A percentile compares a stretch with the other conserved stretches of the same genome.
phyloP scores from a whole-genome alignment of 1,140 invertebrate genomes.

The Charaxes varanes region DNA sequence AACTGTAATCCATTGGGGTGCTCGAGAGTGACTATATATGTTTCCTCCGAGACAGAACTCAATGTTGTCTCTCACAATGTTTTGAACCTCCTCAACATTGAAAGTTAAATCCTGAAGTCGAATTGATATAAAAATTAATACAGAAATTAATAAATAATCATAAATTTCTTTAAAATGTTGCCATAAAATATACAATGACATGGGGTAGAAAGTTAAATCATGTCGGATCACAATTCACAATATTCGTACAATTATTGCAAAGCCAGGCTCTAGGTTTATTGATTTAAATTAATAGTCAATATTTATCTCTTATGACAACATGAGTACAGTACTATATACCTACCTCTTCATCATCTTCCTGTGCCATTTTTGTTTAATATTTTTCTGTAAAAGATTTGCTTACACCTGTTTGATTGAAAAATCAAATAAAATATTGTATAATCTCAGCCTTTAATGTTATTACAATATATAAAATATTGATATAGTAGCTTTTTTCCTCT shows the following conservation, averaged over 20 bases:
- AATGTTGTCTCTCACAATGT: constrained; percentile 59
- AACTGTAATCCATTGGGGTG: constrained; percentile 53
- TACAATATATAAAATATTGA: no score
- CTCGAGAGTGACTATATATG: constrained; percentile 51
- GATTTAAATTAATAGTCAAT: background rate
- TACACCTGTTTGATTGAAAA: no score
- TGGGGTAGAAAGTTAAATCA: no score
- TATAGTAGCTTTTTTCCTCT: no score
- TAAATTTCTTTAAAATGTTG: no score
- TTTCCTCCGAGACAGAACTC: constrained; percentile 62
- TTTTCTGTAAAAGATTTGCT: no score
- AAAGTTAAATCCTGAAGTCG: constrained; percentile 46
- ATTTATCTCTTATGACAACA: background rate
- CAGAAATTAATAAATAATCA: background rate
- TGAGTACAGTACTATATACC: background rate
- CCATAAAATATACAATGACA: no score
- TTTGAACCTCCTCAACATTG: constrained; percentile 63
- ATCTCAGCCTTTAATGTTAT: no score
- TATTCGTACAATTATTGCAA: no score
- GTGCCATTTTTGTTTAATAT: constrained; percentile 28
- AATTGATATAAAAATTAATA: background rate
- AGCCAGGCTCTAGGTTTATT: no score
- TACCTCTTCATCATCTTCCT: constrained; percentile 49
- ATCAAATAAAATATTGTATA: no score
- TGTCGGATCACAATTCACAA: no score